Percentiles rank a stretch among this genome's conserved stretches.
phyloP scores from a whole-genome alignment of 1,140 invertebrate genomes.

The Drosophila dunni region DNA sequence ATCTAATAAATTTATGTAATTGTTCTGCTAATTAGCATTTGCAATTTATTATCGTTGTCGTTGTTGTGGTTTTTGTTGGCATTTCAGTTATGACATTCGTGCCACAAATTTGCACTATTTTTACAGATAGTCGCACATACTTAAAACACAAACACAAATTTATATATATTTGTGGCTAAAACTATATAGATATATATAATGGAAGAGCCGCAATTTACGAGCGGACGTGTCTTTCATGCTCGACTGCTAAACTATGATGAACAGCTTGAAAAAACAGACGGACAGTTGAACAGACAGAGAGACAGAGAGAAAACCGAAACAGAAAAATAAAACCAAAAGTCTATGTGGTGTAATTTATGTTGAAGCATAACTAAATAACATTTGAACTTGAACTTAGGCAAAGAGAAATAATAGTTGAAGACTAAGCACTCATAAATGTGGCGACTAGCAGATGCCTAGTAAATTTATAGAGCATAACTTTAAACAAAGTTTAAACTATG shows the following conservation, averaged over 20 bases:
- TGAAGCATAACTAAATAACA: slow-evolving; percentile 46
- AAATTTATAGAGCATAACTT: background rate
- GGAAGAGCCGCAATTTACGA: slow-evolving; percentile 66
- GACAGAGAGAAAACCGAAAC: slow-evolving; percentile 18
- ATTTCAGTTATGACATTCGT: slow-evolving; percentile 76
- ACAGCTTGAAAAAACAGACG: slow-evolving; percentile 53
- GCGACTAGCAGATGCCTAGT: background rate
- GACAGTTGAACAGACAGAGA: slow-evolving; percentile 1
- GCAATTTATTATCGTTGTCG: slow-evolving; percentile 52
- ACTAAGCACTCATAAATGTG: slow-evolving; percentile 1
- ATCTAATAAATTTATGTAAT: slow-evolving; percentile 77
- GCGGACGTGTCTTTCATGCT: slow-evolving; percentile 81
- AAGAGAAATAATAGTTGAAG: slow-evolving; percentile 35
- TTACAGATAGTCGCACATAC: slow-evolving; percentile 36
- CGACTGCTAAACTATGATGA: slow-evolving; percentile 66
- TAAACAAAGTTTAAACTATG: background rate
- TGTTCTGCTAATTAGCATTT: slow-evolving; percentile 76
- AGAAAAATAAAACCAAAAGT: slow-evolving; percentile 41
- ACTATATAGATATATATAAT: slow-evolving; percentile 25
- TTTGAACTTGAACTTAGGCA: slow-evolving; percentile 49
- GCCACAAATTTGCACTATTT: slow-evolving; percentile 58
- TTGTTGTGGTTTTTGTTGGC: slow-evolving; percentile 37
- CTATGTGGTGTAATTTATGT: slow-evolving; percentile 43
- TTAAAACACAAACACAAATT: slow-evolving; percentile 1
- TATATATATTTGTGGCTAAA: slow-evolving; percentile 11